Base-by-base conservation (phyloP, 2,797 vertebrate genomes). In the Aphelocoma californica region DNA sequence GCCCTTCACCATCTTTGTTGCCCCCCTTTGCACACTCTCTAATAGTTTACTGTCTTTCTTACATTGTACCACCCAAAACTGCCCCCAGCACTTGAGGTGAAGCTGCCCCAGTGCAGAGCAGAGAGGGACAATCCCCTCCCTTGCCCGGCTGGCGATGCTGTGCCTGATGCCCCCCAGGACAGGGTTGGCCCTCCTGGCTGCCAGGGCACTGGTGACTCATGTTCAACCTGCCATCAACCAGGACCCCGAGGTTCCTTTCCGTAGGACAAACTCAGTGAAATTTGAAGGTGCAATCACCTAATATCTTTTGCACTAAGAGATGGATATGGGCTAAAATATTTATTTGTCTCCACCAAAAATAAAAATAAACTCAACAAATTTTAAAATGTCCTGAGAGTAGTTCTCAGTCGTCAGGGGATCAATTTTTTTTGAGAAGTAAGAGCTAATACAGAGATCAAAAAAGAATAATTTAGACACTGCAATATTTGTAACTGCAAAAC, bases 61-160 rank as follows among this genome's bases (percentile, higher is more conserved):
- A 36, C 2, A 26, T 9, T 32, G 10, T 15, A 2, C 2, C 5
- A 9, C 15, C 40, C n/a, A 15, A 38, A 38, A 2, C 28, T 6
- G 28, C 14, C 10, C 14, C 19, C n/a, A 72, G 23, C 5, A 45
- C 23, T 38, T 0, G 5, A 15, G n/a, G 28, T 54, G 38, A 45
- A 23, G n/a, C 18, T 0, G 1, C 9, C n/a, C 12, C 40, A 62
- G 48, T 1, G 1, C 40, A 54, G 67, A 53, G 26, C 18, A 82
- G 18, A 61, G 32, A 0, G 0, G 47, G 38, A 61, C 47, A 53
- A 53, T 53, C 38, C 21, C 18, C 47, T 82, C 28, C 47, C 32
- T 45, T 32, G 14, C 8, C 56, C 0, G 0, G 4, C 47, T 71
- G 45, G 14, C 0, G 1, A 36, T 44, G 21, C 11, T 61, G 18